These are phyloP conservation scores for Coranthus polyacanthus DNA, from an alignment of 2,797 vertebrate genomes.

Conservation along the genomic window DNA sequence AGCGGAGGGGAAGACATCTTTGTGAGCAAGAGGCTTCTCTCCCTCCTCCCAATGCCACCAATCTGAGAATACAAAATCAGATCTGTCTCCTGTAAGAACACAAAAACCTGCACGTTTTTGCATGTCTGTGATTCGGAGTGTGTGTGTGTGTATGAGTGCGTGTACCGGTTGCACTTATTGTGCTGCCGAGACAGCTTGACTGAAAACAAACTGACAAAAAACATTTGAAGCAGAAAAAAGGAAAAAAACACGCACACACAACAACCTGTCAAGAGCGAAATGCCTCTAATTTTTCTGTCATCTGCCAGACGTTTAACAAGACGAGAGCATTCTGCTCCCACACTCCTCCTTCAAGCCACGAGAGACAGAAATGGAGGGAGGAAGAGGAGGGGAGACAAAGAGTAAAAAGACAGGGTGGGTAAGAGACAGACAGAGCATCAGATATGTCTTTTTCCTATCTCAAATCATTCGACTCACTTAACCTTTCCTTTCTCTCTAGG, in stretches of 20 bases:
- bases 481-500: constrained; percentile 71
- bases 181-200: constrained; percentile 84
- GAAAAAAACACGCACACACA: constrained; percentile 61
- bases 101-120: constrained; percentile 63
- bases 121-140: constrained; percentile 34
- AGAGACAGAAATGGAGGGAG: constrained; percentile 71
- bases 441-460: constrained; percentile 71
- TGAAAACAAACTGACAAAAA: constrained; percentile 88
- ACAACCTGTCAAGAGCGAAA: constrained; percentile 88
- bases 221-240: constrained; percentile 86
- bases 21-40: constrained; percentile 73
- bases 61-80: constrained; percentile 84
- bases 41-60: constrained; percentile 73
- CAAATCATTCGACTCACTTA: constrained; percentile 72
- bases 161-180: constrained; percentile 68
- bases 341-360: constrained; percentile 77
- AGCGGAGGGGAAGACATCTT: constrained; percentile 80
- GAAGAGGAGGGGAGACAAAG: constrained; percentile 54
- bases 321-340: constrained; percentile 82
- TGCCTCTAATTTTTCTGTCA: constrained; percentile 91
- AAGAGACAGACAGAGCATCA: constrained; percentile 54
- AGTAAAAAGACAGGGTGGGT: constrained; percentile 47
- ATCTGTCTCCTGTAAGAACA: constrained; percentile 76
- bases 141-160: constrained; percentile 11
- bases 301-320: constrained; percentile 89